Conservation (phyloP, 2,888 invertebrate genomes). For the Vanessa cardui region DNA sequence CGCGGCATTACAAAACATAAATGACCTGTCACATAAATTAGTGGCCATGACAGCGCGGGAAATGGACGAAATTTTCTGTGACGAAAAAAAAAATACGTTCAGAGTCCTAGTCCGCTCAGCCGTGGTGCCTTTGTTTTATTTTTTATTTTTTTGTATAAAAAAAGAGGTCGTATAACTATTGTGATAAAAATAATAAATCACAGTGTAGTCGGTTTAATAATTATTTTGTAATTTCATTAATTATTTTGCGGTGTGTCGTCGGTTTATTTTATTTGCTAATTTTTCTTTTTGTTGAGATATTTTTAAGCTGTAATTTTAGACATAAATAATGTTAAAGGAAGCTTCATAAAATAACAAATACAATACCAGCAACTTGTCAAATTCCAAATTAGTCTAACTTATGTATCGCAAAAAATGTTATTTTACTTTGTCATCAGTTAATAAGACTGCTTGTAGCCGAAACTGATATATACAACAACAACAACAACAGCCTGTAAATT, state of each 20-base stretch:
- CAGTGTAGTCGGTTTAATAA: background rate
- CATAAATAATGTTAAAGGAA: too few relatives aligned
- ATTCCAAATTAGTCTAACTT: too few relatives aligned
- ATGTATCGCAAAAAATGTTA: too few relatives aligned
- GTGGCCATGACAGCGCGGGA: slow-evolving; percentile 49
- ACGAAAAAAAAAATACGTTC: slow-evolving; percentile 25
- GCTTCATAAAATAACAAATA: too few relatives aligned
- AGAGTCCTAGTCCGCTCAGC: slow-evolving; percentile 12
- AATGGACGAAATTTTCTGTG: slow-evolving; percentile 49
- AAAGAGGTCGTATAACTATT: slow-evolving; percentile 11
- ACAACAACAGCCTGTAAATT: too few relatives aligned
- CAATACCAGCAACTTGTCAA: too few relatives aligned
- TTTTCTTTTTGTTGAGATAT: too few relatives aligned
- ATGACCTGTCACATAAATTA: slow-evolving; percentile 64
- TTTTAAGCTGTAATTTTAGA: too few relatives aligned
- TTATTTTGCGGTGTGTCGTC: background rate
- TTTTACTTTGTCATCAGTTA: too few relatives aligned
- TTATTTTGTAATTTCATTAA: background rate
- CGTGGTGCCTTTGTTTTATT: slow-evolving; percentile 13
- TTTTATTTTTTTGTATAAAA: slow-evolving; percentile 17
- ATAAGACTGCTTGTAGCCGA: too few relatives aligned
- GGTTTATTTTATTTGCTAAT: background rate
- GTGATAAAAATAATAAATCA: slow-evolving; percentile 4
- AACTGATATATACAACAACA: too few relatives aligned
- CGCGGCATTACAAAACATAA: slow-evolving; percentile 45